Evolutionary conservation across 2,113 vertebrate species (phyloP).

Genomic region (Tachysurus fulvidraco): DNA sequence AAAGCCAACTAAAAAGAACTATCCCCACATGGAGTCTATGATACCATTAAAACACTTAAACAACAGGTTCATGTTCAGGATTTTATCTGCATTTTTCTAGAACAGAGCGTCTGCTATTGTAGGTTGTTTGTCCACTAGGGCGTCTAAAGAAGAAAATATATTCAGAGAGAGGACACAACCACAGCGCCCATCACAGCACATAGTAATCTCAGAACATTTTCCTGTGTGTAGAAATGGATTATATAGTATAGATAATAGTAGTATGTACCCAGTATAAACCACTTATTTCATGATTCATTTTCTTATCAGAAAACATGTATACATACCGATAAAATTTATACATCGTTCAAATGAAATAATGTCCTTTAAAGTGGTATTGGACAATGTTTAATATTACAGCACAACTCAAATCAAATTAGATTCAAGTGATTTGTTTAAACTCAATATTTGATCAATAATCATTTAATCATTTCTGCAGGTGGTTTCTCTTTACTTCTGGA

Average conservation of each 20-base stretch:
- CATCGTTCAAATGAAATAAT: too few species aligned
- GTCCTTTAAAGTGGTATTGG: too few species aligned
- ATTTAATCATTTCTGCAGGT: neutral
- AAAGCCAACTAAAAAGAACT: neutral
- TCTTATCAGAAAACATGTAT: too few species aligned
- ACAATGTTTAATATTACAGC: too few species aligned
- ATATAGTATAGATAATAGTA: too few species aligned
- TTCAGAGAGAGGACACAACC: neutral
- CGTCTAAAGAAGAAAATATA: neutral
- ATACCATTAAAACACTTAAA: neutral
- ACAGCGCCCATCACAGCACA: slow-evolving; percentile 13
- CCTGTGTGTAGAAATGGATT: neutral
- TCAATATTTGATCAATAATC: neutral
- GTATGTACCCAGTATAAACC: too few species aligned
- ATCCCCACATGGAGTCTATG: neutral
- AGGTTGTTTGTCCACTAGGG: neutral
- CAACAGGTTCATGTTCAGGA: neutral
- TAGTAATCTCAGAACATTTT: neutral
- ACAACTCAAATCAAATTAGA: too few species aligned
- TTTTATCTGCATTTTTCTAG: neutral
- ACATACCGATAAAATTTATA: too few species aligned
- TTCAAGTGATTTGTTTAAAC: neutral
- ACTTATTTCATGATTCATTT: too few species aligned
- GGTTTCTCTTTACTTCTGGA: neutral
- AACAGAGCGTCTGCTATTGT: neutral